These are phyloP conservation scores for Actinemys pallida DNA, from an alignment of 2,113 vertebrate species.

Conservation along the genomic window DNA sequence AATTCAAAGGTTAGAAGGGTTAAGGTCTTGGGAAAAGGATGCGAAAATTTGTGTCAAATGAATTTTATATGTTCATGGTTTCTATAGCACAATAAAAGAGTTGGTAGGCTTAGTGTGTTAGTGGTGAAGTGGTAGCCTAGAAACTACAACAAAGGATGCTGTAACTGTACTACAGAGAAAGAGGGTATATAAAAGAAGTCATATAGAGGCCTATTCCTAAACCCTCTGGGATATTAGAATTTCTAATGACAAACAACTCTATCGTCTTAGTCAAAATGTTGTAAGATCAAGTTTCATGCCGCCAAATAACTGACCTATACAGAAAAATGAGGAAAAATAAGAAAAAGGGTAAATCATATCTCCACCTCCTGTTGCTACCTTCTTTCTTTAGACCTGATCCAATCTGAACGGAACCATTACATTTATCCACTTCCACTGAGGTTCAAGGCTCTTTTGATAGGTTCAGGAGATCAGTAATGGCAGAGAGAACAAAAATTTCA, in stretches of 20 bases:
- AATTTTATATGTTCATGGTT: conserved; percentile 51
- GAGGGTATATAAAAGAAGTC: background rate
- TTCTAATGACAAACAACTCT: background rate
- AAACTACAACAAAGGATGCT: conserved; percentile 18
- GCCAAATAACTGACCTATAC: background rate
- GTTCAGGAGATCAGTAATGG: background rate
- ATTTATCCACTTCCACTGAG: background rate
- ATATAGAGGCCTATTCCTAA: conserved; percentile 3
- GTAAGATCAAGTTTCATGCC: background rate
- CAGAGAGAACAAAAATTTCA: background rate
- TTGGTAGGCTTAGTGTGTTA: conserved; percentile 31
- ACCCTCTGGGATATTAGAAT: background rate
- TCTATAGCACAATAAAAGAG: conserved; percentile 10
- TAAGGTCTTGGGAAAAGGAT: conserved; percentile 34
- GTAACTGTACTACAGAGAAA: conserved; percentile 32
- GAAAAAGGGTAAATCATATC: background rate
- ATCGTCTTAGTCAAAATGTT: background rate
- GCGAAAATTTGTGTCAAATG: conserved; percentile 33
- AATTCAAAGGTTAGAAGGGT: conserved; percentile 13
- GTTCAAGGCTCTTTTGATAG: background rate
- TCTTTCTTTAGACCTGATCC: background rate
- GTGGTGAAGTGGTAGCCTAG: conserved; percentile 39
- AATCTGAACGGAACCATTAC: background rate
- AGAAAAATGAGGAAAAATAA: background rate
- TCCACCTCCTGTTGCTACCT: background rate